phyloP scores from a whole-genome alignment of 2,113 vertebrate genomes.

The Trogon surrucura region DNA sequence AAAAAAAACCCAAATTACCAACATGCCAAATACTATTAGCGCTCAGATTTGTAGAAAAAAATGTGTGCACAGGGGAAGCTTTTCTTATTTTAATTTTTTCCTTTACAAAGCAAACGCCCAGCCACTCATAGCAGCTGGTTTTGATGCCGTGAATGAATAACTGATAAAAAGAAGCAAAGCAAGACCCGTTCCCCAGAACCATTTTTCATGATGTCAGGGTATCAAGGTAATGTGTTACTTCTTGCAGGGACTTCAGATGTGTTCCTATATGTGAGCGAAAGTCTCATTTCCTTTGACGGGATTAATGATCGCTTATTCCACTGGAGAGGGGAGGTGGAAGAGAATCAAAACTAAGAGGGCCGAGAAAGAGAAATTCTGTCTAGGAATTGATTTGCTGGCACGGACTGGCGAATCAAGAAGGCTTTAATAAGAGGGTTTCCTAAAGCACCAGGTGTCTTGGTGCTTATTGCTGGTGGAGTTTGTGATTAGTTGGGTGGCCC shows the following conservation, averaged over 20 bases:
- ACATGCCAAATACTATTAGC: slow-evolving; percentile 77
- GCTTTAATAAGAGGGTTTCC: not conserved
- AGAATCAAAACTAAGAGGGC: not conserved
- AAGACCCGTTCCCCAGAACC: not conserved
- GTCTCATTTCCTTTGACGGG: slow-evolving; percentile 37
- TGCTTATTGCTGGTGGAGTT: not conserved
- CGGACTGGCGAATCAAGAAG: not conserved
- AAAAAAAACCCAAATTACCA: slow-evolving; percentile 63
- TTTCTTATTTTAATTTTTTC: not conserved
- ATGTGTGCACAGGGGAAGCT: slow-evolving; percentile 23
- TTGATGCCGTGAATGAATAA: slow-evolving; percentile 53
- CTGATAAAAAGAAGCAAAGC: slow-evolving; percentile 21
- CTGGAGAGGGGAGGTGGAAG: not conserved
- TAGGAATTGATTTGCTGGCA: not conserved
- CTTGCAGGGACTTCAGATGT: slow-evolving; percentile 18
- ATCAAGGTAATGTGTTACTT: slow-evolving; percentile 28
- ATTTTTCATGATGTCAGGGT: slow-evolving; percentile 35
- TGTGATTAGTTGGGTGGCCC: not conserved
- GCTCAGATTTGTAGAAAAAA: slow-evolving; percentile 42
- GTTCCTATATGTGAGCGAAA: not conserved
- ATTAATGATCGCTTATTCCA: slow-evolving; percentile 22
- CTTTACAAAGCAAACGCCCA: slow-evolving; percentile 40
- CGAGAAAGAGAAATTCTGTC: not conserved
- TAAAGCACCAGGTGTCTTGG: accelerated
- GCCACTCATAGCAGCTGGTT: slow-evolving; percentile 47